Evolutionary conservation across 2,113 vertebrate species (phyloP).

Genomic region (Ochotona curzoniae): DNA sequence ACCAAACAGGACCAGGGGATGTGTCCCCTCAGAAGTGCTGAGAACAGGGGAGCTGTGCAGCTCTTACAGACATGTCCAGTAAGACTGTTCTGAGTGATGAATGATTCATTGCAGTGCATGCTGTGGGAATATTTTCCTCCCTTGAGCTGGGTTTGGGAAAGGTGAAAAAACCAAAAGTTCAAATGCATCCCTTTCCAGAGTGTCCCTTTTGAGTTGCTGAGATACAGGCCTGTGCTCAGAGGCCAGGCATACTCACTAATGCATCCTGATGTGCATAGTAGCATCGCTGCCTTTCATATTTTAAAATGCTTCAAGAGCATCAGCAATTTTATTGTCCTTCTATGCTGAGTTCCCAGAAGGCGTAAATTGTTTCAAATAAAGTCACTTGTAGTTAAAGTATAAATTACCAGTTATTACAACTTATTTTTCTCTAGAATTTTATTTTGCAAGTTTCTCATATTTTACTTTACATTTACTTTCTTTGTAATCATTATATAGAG

Average conservation of each 20-base stretch:
- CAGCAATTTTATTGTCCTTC: background rate
- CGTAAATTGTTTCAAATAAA: constrained; percentile 48
- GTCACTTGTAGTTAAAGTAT: constrained; percentile 11
- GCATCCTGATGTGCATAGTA: background rate
- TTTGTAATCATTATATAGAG: background rate
- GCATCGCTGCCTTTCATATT: background rate
- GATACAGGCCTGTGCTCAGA: background rate
- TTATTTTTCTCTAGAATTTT: background rate
- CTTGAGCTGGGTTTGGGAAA: background rate
- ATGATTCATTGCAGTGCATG: constrained; percentile 47
- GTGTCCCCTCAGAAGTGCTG: constrained; percentile 48
- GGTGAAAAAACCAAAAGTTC: constrained; percentile 39
- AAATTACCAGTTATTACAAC: constrained; percentile 39
- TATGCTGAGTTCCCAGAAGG: background rate
- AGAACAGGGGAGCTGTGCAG: background rate
- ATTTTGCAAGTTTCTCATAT: constrained; percentile 10
- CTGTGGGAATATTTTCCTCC: background rate
- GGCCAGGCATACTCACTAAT: background rate
- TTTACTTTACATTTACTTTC: constrained; percentile 40
- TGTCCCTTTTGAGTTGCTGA: constrained; percentile 21
- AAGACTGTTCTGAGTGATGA: background rate
- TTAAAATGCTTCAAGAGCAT: constrained; percentile 7
- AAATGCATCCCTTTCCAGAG: background rate
- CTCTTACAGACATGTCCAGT: background rate
- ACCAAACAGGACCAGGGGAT: constrained; percentile 36